Conservation (phyloP, 2,113 vertebrate species). For the Microtus montanus region DNA sequence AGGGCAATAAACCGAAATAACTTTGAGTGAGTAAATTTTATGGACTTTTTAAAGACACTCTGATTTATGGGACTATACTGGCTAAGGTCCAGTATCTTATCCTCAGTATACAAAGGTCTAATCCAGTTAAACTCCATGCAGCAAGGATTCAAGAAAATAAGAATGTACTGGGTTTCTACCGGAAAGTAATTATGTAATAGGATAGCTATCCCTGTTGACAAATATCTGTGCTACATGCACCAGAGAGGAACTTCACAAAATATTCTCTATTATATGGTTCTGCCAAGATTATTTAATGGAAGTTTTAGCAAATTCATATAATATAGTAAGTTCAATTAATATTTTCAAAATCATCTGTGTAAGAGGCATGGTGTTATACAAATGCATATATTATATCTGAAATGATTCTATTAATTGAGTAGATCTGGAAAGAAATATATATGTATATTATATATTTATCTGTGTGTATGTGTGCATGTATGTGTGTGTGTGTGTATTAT, state of each 20-base stretch:
- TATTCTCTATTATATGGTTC: neutral
- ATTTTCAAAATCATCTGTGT: neutral
- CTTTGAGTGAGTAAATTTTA: conserved; percentile 54
- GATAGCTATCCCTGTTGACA: neutral
- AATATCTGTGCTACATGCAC: neutral
- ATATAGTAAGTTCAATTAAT: neutral
- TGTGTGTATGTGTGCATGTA: no score
- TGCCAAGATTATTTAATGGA: neutral
- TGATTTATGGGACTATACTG: conserved; percentile 60
- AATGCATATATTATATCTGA: neutral
- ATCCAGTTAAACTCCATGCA: conserved; percentile 10
- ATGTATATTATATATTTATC: neutral
- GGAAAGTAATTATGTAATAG: neutral
- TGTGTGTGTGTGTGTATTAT: no score
- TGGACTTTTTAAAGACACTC: neutral
- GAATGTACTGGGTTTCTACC: neutral
- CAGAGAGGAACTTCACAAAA: neutral
- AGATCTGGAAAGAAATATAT: neutral
- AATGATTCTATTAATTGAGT: neutral
- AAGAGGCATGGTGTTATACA: neutral
- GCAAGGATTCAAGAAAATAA: conserved; percentile 11
- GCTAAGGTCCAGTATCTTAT: conserved; percentile 45
- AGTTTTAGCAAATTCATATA: neutral
- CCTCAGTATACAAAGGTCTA: conserved; percentile 22
- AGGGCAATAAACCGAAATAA: conserved; percentile 72